Conservation (phyloP, 2,888 invertebrate genomes). For the Molanna angustata region DNA sequence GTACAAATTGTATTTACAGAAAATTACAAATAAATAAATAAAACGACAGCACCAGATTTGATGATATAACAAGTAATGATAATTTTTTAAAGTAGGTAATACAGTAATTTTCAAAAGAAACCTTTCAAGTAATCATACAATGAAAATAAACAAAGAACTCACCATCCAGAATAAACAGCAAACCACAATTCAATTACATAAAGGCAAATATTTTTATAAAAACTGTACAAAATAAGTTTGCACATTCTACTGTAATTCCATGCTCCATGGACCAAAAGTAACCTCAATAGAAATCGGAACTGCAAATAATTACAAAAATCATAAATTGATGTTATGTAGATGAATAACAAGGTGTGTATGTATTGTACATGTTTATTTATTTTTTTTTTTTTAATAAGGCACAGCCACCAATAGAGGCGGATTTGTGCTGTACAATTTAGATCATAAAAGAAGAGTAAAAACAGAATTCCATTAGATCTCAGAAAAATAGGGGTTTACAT, state of each 20-base stretch:
- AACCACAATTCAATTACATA: conserved; percentile 99
- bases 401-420: too few species aligned
- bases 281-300: conserved; percentile 88
- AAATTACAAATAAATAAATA: neutral
- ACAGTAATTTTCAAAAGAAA: neutral
- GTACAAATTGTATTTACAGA: too few species aligned
- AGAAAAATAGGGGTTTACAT: too few species aligned
- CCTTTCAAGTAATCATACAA: too few species aligned
- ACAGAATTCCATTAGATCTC: too few species aligned
- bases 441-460: too few species aligned
- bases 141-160: conserved; percentile 35
- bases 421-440: too few species aligned
- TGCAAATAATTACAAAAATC: conserved; percentile 43
- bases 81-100: neutral
- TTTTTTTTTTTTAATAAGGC: too few species aligned
- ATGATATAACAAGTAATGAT: neutral
- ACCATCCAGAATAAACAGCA: conserved; percentile 95
- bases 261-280: conserved; percentile 95
- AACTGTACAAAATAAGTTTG: conserved; percentile 97
- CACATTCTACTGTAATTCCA: conserved; percentile 99
- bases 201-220: conserved; percentile 99
- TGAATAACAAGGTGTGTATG: too few species aligned
- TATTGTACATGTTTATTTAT: too few species aligned
- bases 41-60: neutral
- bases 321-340: too few species aligned